Evolutionary conservation across 2,113 vertebrate species (phyloP), one percentile per base, ranked within the genome.

Genomic region (Nettapus auritus): DNA sequence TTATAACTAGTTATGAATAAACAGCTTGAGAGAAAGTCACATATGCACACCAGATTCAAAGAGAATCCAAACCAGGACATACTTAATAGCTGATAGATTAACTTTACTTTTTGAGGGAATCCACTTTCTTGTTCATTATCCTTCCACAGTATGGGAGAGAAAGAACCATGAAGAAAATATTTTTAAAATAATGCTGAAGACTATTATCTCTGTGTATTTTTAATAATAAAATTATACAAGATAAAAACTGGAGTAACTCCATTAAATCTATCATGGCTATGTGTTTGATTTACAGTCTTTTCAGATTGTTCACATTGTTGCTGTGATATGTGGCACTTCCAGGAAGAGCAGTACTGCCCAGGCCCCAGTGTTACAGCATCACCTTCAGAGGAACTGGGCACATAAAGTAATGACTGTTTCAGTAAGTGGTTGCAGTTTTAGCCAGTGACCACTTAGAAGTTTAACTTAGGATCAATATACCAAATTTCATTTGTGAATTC

Each of bases 221-320:
- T 71, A 56, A 56, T 48, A 34, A 9, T 38, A 59, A 74, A 34
- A 28, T 10, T 53, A 11, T 17, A 19, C 19, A 74, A 55, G 11
- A 29, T 5, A 44, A 6, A 81, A 84, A 82, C 16, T 46, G 42
- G 26, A 88, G 20, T 19, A 56, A 38, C 8, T 88, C 8, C 33
- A 50, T 7, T 84, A 62, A 83, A 71, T 33, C 6, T 44, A 34
- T 21, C 3, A 18, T 12, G 38, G 11, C 4, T 60, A 7, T 52
- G 6, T 42, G 53, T 69, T 80, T 90, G 28, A 74, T 36, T 55
- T 74, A 18, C 21, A 33, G 13, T 22, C 15, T 83, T 84, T 94
- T 46, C 13, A 33, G 2, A 0, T 34, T 71, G 3, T 94, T 50
- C 13, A 26, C 2, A 0, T 34, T 71, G 3, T 44, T 89, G 25